These are phyloP conservation scores for Glyphotaelius pellucidus DNA, from an alignment of 2,888 invertebrate genomes.

Conservation along the genomic window DNA sequence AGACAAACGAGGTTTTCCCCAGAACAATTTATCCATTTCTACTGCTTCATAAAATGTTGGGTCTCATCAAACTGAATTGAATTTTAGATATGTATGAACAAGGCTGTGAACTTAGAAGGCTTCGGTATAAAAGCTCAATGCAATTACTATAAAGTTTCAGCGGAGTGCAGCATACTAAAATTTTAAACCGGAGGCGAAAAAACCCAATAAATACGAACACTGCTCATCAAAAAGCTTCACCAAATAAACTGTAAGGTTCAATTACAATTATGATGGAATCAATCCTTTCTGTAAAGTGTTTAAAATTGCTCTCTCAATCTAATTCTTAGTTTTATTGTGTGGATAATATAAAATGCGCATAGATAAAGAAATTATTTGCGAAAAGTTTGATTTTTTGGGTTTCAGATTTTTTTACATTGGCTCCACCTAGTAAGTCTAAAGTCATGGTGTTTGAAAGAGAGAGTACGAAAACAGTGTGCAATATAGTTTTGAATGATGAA, in stretches of 20 bases:
- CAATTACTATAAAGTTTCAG: constrained; percentile 31
- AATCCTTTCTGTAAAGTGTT: not conserved
- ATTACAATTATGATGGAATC: not conserved
- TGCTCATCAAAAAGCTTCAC: not conserved
- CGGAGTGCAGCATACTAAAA: constrained; percentile 24
- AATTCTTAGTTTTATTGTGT: not conserved
- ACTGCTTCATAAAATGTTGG: not conserved
- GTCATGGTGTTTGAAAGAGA: no score
- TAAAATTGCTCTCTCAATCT: not conserved
- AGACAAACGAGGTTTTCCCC: not conserved
- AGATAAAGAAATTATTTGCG: not conserved
- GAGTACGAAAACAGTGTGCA: no score
- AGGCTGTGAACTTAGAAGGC: not conserved
- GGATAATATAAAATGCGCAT: not conserved
- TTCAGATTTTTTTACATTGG: not conserved
- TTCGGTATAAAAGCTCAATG: constrained; percentile 13
- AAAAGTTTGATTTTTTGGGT: not conserved
- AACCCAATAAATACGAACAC: not conserved
- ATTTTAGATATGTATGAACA: not conserved
- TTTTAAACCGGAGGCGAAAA: not conserved
- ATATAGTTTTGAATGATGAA: no score
- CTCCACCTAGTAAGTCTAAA: no score
- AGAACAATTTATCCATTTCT: not conserved
- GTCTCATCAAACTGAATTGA: not conserved
- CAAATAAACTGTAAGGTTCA: not conserved